Evolutionary conservation across 1,140 invertebrate species (phyloP).

Genomic region (Sogatella furcifera): DNA sequence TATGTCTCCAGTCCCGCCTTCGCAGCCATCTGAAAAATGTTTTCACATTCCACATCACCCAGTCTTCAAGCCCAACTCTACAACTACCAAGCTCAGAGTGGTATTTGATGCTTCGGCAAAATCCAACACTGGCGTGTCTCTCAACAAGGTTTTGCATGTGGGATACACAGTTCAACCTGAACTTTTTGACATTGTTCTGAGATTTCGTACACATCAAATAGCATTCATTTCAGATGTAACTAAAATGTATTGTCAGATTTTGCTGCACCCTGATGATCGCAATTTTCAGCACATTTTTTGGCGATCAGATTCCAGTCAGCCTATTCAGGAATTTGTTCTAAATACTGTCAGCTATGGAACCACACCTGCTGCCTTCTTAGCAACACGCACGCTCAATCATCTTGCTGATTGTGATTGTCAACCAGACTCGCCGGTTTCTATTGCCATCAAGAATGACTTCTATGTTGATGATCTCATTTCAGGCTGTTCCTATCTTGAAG

Average conservation of each 20-base stretch:
- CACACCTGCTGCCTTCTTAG: slow-evolving; percentile 27
- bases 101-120: too few relatives aligned
- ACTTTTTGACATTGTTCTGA: slow-evolving; percentile 29
- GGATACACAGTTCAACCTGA: slow-evolving; percentile 31
- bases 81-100: too few relatives aligned
- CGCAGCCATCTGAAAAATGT: too few relatives aligned
- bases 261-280: slow-evolving; percentile 16
- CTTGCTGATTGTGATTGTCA: slow-evolving; percentile 26
- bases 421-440: slow-evolving; percentile 18
- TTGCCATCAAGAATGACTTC: slow-evolving; percentile 17
- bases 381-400: slow-evolving; percentile 28
- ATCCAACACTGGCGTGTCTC: too few relatives aligned
- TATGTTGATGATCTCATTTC: slow-evolving; percentile 22
- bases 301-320: slow-evolving; percentile 20
- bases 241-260: slow-evolving; percentile 22
- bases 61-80: too few relatives aligned
- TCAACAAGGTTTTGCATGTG: slow-evolving; percentile 23
- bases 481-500: slow-evolving; percentile 12
- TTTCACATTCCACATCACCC: too few relatives aligned
- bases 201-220: slow-evolving; percentile 25
- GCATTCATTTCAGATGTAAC: slow-evolving; percentile 27
- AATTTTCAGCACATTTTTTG: slow-evolving; percentile 32
- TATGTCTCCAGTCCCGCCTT: too few relatives aligned
- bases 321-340: slow-evolving; percentile 25
- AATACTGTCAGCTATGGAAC: slow-evolving; percentile 28